These are phyloP conservation scores for Xiphias gladius DNA, from an alignment of 2,113 vertebrate species.

Conservation along the genomic window DNA sequence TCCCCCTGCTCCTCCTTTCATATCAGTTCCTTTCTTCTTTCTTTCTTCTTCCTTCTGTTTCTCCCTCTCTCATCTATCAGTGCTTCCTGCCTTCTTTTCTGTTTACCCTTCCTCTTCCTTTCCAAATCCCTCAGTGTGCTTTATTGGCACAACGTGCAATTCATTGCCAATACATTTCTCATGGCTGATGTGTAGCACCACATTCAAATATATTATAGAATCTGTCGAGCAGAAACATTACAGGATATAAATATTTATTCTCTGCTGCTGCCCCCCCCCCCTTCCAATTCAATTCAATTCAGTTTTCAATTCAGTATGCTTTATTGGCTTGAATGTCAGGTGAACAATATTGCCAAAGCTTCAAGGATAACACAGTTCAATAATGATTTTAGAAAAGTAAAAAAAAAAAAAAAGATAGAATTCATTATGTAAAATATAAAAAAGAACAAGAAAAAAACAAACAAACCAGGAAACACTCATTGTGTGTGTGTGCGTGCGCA, in stretches of 20 bases:
- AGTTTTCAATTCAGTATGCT: no score
- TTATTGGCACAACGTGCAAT: conserved; percentile 62
- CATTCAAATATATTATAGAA: conserved; percentile 80
- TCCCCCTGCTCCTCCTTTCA: conserved; percentile 52
- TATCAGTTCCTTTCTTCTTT: conserved; percentile 27
- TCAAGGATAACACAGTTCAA: no score
- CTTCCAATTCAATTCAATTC: no score
- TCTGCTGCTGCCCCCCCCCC: conserved; percentile 52
- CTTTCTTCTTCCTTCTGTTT: conserved; percentile 29
- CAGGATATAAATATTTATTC: conserved; percentile 84
- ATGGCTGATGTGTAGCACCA: conserved; percentile 71
- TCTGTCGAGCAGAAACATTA: conserved; percentile 83
- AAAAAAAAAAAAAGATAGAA: no score
- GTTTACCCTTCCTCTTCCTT: conserved; percentile 46
- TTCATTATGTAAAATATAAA: no score
- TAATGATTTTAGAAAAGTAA: no score
- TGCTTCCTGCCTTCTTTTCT: conserved; percentile 17
- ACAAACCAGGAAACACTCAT: no score
- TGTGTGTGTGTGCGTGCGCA: no score
- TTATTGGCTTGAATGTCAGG: no score
- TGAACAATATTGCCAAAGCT: no score
- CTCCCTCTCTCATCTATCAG: conserved; percentile 36
- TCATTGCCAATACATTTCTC: conserved; percentile 73
- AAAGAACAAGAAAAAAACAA: no score
- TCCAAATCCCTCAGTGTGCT: conserved; percentile 68